Evolutionary conservation across 2,888 invertebrate species (phyloP).

Genomic region (Agonopterix arenella): DNA sequence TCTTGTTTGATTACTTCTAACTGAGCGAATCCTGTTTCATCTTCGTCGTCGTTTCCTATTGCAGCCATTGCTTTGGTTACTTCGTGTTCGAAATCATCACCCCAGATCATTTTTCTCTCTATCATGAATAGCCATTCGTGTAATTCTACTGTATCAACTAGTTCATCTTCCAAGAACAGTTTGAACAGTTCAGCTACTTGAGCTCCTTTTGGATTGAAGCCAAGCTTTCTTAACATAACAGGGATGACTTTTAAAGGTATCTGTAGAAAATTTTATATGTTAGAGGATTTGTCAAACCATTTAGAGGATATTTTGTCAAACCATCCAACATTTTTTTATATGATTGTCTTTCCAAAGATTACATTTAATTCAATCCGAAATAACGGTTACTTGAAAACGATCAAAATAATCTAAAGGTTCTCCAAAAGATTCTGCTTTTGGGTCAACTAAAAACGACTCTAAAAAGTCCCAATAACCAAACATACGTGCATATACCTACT

Average conservation of each 20-base stretch:
- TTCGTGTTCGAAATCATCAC: slow-evolving; percentile 55
- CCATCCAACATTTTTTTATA: not conserved
- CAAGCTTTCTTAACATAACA: slow-evolving; percentile 55
- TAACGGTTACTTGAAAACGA: no score
- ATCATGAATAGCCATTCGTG: slow-evolving; percentile 63
- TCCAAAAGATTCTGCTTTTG: no score
- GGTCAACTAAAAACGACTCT: no score
- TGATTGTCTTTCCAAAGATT: no score
- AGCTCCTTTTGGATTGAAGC: slow-evolving; percentile 59
- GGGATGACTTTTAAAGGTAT: slow-evolving; percentile 44
- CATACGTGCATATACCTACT: no score
- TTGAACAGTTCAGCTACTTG: slow-evolving; percentile 44
- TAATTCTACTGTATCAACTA: slow-evolving; percentile 56
- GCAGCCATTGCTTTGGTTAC: slow-evolving; percentile 53
- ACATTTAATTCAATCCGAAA: no score
- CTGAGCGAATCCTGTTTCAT: slow-evolving; percentile 39
- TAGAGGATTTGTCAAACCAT: not conserved
- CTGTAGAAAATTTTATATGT: slow-evolving; percentile 22
- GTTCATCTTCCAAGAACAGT: slow-evolving; percentile 57
- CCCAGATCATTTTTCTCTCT: slow-evolving; percentile 61
- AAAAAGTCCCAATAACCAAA: no score
- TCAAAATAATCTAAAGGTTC: no score
- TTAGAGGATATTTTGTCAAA: no score
- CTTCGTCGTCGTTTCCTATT: slow-evolving; percentile 53
- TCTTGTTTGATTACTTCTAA: slow-evolving; percentile 49